phyloP scores from a whole-genome alignment of 2,113 vertebrate species.

The Crotalus tigris region DNA sequence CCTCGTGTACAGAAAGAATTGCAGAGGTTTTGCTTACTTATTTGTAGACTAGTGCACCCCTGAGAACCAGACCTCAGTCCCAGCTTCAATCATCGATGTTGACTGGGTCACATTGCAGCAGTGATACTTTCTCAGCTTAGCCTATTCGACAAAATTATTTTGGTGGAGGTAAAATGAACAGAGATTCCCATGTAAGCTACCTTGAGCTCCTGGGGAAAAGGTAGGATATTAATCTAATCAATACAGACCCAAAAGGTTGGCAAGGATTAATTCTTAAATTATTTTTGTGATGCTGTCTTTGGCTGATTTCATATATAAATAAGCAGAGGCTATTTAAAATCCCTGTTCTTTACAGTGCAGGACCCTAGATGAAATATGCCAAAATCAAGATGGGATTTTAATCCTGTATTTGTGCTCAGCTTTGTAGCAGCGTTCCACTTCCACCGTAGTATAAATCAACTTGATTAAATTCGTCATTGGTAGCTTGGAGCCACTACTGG shows the following conservation, averaged over 20 bases:
- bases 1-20: neutral
- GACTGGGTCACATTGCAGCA: neutral
- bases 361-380: neutral
- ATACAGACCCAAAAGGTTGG: neutral
- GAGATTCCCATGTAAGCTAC: neutral
- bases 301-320: neutral
- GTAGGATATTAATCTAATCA: neutral
- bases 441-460: constrained; percentile 48
- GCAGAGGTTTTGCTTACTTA: neutral
- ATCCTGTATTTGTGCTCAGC: constrained; percentile 19
- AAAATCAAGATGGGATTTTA: neutral
- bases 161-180: neutral
- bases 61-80: neutral
- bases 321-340: neutral
- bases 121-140: neutral
- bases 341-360: neutral
- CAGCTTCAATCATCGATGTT: neutral
- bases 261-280: neutral
- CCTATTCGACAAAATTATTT: neutral
- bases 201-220: neutral
- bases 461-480: constrained; percentile 66
- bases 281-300: neutral
- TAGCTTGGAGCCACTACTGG: constrained; percentile 69
- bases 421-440: constrained; percentile 55
- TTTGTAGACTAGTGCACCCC: neutral